Percentiles rank a stretch among this genome's conserved stretches.
These are phyloP conservation scores for Channa argus DNA, from an alignment of 2,113 vertebrate species.

Conservation along the genomic window DNA sequence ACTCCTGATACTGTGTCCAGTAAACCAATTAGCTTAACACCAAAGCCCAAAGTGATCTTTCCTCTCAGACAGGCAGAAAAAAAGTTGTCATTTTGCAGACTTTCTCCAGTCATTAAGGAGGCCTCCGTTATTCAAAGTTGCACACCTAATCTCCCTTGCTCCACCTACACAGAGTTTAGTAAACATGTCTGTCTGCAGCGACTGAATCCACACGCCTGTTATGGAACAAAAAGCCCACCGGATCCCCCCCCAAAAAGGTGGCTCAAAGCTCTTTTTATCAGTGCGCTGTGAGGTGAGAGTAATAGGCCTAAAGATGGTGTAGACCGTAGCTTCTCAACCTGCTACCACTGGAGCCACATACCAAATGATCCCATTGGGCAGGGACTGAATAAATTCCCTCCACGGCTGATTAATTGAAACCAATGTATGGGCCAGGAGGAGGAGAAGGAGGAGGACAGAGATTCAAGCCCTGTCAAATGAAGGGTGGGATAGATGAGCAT, in stretches of 20 bases:
- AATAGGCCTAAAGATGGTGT: conserved; percentile 79
- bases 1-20: background rate
- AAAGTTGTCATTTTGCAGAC: conserved; percentile 33
- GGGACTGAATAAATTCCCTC: conserved; percentile 72
- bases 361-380: conserved; percentile 74
- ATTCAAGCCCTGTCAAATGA: conserved; percentile 50
- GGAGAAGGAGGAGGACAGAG: conserved; percentile 39
- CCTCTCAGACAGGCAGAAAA: background rate
- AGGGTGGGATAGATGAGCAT: conserved; percentile 47
- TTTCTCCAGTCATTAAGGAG: conserved; percentile 23
- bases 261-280: conserved; percentile 79
- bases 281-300: conserved; percentile 81
- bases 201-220: conserved; percentile 66
- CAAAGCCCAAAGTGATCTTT: conserved; percentile 6
- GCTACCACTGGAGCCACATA: conserved; percentile 74
- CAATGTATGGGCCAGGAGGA: conserved; percentile 64
- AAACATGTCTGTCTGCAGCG: conserved; percentile 75
- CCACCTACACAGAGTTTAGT: conserved; percentile 67
- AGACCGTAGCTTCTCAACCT: conserved; percentile 80
- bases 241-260: conserved; percentile 70
- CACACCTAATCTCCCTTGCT: conserved; percentile 68
- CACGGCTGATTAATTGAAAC: conserved; percentile 79
- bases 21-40: background rate
- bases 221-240: conserved; percentile 77
- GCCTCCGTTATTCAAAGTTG: conserved; percentile 56